These are phyloP conservation scores for Holcopasites calliopsidis DNA, from an alignment of 1,140 invertebrate species.

Conservation along the genomic window DNA sequence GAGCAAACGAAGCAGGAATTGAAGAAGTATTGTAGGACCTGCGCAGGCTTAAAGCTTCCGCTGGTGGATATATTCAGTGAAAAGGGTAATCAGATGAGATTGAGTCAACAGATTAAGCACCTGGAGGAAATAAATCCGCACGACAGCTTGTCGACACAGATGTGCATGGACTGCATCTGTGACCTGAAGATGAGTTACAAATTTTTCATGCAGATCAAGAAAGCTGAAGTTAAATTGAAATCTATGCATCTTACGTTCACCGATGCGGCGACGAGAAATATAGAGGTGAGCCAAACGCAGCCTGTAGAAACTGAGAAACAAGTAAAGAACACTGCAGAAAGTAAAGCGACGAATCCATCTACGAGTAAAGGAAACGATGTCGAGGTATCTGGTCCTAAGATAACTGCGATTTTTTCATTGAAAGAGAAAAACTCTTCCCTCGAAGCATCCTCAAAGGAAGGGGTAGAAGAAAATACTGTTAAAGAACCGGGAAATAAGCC, in stretches of 20 bases:
- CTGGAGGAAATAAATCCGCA: constrained; percentile 71
- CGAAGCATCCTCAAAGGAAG: too few relatives aligned
- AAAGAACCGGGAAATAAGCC: background rate
- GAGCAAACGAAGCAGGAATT: constrained; percentile 63
- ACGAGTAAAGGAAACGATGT: constrained; percentile 24
- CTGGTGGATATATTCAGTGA: constrained; percentile 77
- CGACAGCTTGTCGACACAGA: constrained; percentile 74
- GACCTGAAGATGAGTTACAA: constrained; percentile 78
- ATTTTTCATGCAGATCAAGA: constrained; percentile 78
- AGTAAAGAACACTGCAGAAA: background rate
- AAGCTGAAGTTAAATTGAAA: constrained; percentile 75
- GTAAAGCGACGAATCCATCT: background rate
- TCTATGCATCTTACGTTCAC: constrained; percentile 66
- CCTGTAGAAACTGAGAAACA: background rate
- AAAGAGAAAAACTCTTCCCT: constrained; percentile 14
- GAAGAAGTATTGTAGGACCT: constrained; percentile 76
- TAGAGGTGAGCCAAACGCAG: constrained; percentile 7
- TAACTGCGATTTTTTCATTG: constrained; percentile 17
- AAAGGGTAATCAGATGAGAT: constrained; percentile 74
- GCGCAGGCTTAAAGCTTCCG: constrained; percentile 75
- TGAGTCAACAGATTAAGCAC: constrained; percentile 76
- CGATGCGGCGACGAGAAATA: constrained; percentile 42
- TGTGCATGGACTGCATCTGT: constrained; percentile 78
- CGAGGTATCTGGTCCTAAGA: constrained; percentile 9
- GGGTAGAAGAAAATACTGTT: background rate